Evolutionary conservation across 2,888 invertebrate genomes (phyloP).

Genomic region (Sphaerophoria rueppellii): DNA sequence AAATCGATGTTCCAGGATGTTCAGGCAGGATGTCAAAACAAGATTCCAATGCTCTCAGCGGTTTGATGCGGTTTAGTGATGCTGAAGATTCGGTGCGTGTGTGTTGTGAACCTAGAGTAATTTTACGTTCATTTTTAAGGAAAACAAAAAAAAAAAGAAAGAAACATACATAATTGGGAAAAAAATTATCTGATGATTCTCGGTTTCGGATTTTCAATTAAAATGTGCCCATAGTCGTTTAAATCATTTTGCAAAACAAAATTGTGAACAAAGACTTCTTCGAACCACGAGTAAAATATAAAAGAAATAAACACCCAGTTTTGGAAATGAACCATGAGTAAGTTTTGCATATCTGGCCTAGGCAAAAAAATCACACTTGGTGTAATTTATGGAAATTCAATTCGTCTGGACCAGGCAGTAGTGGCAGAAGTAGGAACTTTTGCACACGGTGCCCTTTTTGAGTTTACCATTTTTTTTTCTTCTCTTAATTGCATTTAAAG

Average conservation of each 20-base stretch:
- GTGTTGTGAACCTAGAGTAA: slow-evolving; percentile 47
- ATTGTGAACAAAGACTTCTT: background rate
- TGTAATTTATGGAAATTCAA: slow-evolving; percentile 69
- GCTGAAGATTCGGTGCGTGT: slow-evolving; percentile 55
- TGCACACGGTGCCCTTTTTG: slow-evolving; percentile 28
- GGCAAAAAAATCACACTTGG: slow-evolving; percentile 5
- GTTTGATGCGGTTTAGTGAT: slow-evolving; percentile 46
- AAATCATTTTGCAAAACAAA: background rate
- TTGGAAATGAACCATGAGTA: slow-evolving; percentile 73
- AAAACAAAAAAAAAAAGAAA: slow-evolving; percentile 25
- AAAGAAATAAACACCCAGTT: slow-evolving; percentile 20
- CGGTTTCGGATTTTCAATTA: slow-evolving; percentile 8
- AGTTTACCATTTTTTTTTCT: slow-evolving; percentile 25
- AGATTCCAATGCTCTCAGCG: slow-evolving; percentile 58
- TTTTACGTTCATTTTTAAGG: slow-evolving; percentile 16
- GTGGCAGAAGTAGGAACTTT: slow-evolving; percentile 9
- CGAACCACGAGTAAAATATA: slow-evolving; percentile 16
- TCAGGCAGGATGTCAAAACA: slow-evolving; percentile 58
- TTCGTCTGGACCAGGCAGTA: slow-evolving; percentile 50
- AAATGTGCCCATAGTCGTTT: slow-evolving; percentile 42
- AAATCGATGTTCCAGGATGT: slow-evolving; percentile 58
- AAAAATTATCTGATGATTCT: slow-evolving; percentile 5
- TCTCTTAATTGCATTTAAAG: slow-evolving; percentile 60
- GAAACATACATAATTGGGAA: background rate
- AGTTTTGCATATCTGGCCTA: slow-evolving; percentile 42